Evolutionary conservation across 2,113 vertebrate genomes (phyloP), one percentile per base, ranked within the genome.

Genomic region (Pangasianodon gigas): DNA sequence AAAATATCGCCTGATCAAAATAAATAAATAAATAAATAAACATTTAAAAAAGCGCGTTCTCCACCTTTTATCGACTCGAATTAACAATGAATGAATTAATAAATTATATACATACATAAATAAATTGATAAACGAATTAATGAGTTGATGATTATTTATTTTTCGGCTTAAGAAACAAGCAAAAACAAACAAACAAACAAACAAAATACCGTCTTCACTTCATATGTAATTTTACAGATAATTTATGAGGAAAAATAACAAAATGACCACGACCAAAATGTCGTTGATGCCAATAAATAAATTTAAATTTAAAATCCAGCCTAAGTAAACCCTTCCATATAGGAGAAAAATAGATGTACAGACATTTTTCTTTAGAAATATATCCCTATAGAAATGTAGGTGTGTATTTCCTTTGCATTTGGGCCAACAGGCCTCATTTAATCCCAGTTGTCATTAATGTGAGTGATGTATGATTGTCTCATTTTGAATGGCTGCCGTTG

Each of bases 401-500:
- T 1, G 37, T 75, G 24, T 10, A 77, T 46, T 26, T 77, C 74
- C 21, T 77, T 48, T 77, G 10, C 41, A 24, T 77, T 11, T 51
- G 9, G 1, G 11, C 13, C 74, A 46, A 16, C 0, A 13, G 1
- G 8, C 1, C 2, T 54, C 46, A 1, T 51, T n/a, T 46, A 24
- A 4, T 29, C 21, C 26, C 54, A 0, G 16, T 65, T 44, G 37
- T 62, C 5, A 44, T 19, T 79, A 65, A 18, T 10, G 19, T 89
- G 82, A 89, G 84, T 93, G 87, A 24, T 89, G 92, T 84, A 95
- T 90, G 89, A 90, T 93, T 19, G 85, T 88, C 86, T 95, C 93
- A 81, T 94, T 92, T 4, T 91, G 93, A 84, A 87, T 93, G 90
- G 29, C 62, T 65, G 11, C 92, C 92, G 51, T 94, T 96, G 67